These are phyloP conservation scores for Coccyzus lansbergi DNA, from an alignment of 2,797 vertebrate species.

Conservation along the genomic window DNA sequence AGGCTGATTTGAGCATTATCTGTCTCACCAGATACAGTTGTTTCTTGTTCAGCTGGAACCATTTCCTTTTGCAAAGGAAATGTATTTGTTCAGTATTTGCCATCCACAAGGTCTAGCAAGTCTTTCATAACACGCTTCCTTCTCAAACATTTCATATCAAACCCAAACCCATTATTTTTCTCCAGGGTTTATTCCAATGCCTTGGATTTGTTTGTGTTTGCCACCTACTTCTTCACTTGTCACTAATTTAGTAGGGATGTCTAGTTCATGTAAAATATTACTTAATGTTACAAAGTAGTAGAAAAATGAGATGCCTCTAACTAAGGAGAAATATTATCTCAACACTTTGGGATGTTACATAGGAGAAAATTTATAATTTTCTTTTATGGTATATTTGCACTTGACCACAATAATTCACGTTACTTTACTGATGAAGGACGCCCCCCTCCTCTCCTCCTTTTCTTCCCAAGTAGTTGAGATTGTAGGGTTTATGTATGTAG, in stretches of 20 bases:
- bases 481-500: background rate
- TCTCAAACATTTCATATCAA: background rate
- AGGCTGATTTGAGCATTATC: too few relatives aligned
- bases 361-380: background rate
- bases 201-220: background rate
- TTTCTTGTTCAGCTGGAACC: too few relatives aligned
- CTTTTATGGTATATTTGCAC: background rate
- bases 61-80: too few relatives aligned
- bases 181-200: background rate
- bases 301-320: background rate
- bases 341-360: background rate
- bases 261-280: background rate
- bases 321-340: background rate
- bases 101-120: too few relatives aligned
- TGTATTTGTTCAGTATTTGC: too few relatives aligned
- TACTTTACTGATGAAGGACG: background rate
- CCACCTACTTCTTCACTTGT: background rate
- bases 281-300: background rate
- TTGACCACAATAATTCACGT: background rate
- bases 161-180: rapidly evolving
- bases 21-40: too few relatives aligned
- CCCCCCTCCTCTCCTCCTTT: rapidly evolving
- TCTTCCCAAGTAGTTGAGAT: background rate
- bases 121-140: background rate
- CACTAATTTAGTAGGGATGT: background rate